A percentile compares a stretch with the other conserved stretches of the same genome.
These are phyloP conservation scores for Poeciliopsis paucimaculata DNA, from an alignment of 2,797 vertebrate species.

Conservation along the genomic window DNA sequence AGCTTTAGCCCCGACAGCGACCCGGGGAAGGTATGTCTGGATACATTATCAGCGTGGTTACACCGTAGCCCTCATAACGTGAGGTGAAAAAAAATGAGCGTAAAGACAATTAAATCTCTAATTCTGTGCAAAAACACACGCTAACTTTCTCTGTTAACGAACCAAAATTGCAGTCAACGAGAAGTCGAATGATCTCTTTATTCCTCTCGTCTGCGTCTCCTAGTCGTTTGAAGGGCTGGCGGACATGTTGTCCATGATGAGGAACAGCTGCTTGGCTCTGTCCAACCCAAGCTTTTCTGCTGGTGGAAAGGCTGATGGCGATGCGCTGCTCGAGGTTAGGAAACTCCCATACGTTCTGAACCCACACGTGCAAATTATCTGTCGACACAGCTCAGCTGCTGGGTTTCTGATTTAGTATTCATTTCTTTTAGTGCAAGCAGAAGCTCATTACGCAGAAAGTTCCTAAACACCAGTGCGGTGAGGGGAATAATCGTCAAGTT, in stretches of 20 bases:
- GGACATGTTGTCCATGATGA: constrained; percentile 69
- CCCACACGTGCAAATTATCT: constrained; percentile 2
- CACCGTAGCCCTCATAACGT: not conserved
- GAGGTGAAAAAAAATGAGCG: not conserved
- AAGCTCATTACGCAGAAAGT: not conserved
- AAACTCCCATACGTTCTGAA: constrained; percentile 2
- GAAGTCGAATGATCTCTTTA: constrained; percentile 33
- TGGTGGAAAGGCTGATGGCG: constrained; percentile 49
- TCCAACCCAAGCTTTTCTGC: constrained; percentile 16
- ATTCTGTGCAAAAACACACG: not conserved
- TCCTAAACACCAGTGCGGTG: not conserved
- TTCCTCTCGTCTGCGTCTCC: constrained; percentile 37
- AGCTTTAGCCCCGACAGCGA: constrained; percentile 9
- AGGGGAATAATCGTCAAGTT: not conserved
- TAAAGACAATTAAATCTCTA: not conserved
- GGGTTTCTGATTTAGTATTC: not conserved
- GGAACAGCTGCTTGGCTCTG: constrained; percentile 72
- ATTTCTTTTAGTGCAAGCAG: not conserved
- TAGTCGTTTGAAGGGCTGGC: constrained; percentile 60
- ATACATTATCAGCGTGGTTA: not conserved
- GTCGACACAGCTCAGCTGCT: not conserved
- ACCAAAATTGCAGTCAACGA: constrained; percentile 3
- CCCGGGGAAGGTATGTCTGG: constrained; percentile 39
- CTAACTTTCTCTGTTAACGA: constrained; percentile 11
- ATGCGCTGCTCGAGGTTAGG: constrained; percentile 68